Evolutionary conservation across 2,113 vertebrate genomes (phyloP).

Genomic region (Paratilapia polleni): DNA sequence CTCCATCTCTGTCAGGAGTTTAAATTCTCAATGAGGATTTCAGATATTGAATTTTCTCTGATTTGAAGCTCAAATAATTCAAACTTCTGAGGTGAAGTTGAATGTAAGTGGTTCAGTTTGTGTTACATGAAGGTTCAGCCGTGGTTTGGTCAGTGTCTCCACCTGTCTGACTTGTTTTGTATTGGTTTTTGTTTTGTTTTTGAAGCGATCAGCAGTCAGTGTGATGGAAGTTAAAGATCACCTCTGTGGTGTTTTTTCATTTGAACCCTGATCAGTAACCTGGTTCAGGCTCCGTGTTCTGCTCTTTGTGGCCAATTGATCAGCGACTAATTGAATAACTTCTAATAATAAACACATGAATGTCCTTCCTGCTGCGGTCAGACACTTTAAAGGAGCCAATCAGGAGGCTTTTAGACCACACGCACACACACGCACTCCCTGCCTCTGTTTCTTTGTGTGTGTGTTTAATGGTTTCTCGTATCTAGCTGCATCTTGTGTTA

Average conservation of each 20-base stretch:
- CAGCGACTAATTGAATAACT: background rate
- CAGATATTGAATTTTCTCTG: too few species aligned
- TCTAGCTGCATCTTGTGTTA: background rate
- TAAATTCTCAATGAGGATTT: too few species aligned
- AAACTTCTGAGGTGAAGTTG: background rate
- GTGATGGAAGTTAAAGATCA: background rate
- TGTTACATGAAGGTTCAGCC: background rate
- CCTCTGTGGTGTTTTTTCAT: background rate
- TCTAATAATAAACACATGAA: slow-evolving; percentile 19
- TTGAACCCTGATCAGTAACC: background rate
- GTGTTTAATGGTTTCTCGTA: background rate
- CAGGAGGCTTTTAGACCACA: background rate
- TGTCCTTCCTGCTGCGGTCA: background rate
- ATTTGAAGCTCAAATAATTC: too few species aligned
- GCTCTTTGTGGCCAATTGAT: background rate
- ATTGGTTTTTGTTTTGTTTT: too few species aligned
- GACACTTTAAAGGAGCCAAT: background rate
- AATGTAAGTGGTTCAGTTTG: background rate
- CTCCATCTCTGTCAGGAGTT: too few species aligned
- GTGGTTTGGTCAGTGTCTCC: background rate
- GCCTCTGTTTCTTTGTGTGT: background rate
- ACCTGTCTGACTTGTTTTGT: background rate
- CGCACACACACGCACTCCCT: too few species aligned
- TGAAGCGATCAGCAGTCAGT: background rate
- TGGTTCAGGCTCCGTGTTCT: background rate